Conservation (phyloP, 2,113 vertebrate species). For the Heterocephalus glaber region DNA sequence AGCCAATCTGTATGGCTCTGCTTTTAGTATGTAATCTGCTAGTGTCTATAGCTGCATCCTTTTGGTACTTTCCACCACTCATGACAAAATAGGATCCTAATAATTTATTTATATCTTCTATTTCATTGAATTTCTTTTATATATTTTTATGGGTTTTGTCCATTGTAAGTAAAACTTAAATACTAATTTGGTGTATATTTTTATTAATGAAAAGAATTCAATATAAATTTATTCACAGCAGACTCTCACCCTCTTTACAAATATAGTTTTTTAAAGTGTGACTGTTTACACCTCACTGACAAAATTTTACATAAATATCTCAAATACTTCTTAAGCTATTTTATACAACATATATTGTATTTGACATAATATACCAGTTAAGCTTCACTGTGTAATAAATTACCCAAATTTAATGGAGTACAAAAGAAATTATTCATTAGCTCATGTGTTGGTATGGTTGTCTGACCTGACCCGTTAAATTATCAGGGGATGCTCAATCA, state of each 20-base stretch:
- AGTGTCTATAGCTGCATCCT: not conserved
- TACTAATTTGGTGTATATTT: not conserved
- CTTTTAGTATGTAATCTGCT: not conserved
- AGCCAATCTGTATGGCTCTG: not conserved
- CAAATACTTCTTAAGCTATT: not conserved
- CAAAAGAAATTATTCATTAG: not conserved
- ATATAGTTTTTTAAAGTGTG: not conserved
- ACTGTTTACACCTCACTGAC: not conserved
- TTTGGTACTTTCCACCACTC: not conserved
- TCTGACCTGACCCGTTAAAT: too few relatives aligned
- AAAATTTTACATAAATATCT: not conserved
- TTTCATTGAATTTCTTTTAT: not conserved
- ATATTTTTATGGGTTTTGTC: not conserved
- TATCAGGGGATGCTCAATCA: too few relatives aligned
- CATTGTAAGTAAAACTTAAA: not conserved
- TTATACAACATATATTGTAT: not conserved
- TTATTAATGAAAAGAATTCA: not conserved
- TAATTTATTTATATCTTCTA: not conserved
- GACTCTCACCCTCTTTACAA: not conserved
- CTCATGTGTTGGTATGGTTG: not conserved
- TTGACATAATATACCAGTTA: not conserved
- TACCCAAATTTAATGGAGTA: not conserved
- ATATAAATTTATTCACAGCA: not conserved
- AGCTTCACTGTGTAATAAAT: not conserved
- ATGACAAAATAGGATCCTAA: not conserved